Evolutionary conservation across 2,113 vertebrate species (phyloP), one percentile per base, ranked within the genome.

Genomic region (Clupea harengus): DNA sequence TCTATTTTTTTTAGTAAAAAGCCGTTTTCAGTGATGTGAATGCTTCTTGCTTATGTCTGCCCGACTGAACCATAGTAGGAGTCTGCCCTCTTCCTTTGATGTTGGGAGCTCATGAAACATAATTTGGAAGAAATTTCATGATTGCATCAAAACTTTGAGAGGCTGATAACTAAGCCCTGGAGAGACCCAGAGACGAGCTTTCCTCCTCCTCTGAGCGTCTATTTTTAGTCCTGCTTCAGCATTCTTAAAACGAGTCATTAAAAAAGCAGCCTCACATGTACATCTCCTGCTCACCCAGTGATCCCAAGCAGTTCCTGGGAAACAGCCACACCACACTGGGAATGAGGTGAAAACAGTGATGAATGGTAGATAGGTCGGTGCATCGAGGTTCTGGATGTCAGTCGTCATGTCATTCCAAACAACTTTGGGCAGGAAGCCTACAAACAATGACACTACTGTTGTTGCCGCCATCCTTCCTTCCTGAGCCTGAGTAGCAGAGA

Each of bases 241-340:
- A 64, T 64, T 64, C 57, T 64, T 64, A 64, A 64, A 57, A 64
- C n/a, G 57, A 64, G 57, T 25, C n/a, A 64, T 64, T 64, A 64
- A 72, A 32, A 72, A 15, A 39, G 39, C 9, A 25, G 7, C 28
- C 32, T 13, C 10, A 25, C 28, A 72, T 6, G 6, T 25, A n/a
- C n/a, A 7, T 2, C 28, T 72, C 1, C 25, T 72, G 64, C n/a
- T 25, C 32, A 32, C 28, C 60, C 4, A n/a, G n/a, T 2, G 60
- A 0, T 13, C 25, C 28, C 64, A 72, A 9, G 25, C 60, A 67
- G 20, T 25, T 64, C 22, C 57, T 64, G 22, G n/a, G n/a, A 64
- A 64, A 54, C 52, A 54, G 13, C 17, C 52, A 49, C 39, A 39
- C 39, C 39, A 39, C 39, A 39, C 39, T 39, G 39, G 39, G 39